A percentile compares a stretch with the other conserved stretches of the same genome.
phyloP scores from a whole-genome alignment of 2,797 vertebrate species.

The Oreortyx pictus region DNA sequence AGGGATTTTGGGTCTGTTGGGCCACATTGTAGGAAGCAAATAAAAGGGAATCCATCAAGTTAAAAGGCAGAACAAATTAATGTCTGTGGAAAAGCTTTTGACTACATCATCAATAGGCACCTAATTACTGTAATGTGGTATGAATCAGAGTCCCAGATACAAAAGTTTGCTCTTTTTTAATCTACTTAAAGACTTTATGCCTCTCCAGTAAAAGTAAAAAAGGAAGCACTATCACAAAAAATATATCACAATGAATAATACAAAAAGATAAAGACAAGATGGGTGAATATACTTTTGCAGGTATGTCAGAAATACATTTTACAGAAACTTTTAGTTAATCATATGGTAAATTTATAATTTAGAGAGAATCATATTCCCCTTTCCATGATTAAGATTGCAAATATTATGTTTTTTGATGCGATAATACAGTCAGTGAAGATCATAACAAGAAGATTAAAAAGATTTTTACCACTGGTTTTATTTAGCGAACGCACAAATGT shows the following conservation, averaged over 20 bases:
- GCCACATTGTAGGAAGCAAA: neutral
- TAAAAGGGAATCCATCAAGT: neutral
- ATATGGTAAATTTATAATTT: neutral
- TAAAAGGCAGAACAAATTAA: neutral
- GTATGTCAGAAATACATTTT: neutral
- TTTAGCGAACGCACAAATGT: neutral
- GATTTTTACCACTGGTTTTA: neutral
- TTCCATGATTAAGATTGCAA: neutral
- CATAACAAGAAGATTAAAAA: neutral
- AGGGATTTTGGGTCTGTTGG: neutral
- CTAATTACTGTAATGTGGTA: neutral
- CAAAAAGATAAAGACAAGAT: neutral
- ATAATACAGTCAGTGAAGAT: neutral
- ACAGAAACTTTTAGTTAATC: neutral
- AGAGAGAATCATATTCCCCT: neutral
- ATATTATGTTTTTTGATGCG: neutral
- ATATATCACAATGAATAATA: neutral
- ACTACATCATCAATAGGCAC: neutral
- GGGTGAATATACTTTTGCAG: neutral
- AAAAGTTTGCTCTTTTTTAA: rapidly evolving
- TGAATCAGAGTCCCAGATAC: neutral
- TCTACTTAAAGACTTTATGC: neutral
- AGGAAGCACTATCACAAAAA: neutral
- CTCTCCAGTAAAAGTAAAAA: neutral
- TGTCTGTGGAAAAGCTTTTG: neutral